Percentiles rank a stretch among this genome's conserved stretches.
Conservation (phyloP, 2,113 vertebrate genomes). For the Acrocephalus arundinaceus region DNA sequence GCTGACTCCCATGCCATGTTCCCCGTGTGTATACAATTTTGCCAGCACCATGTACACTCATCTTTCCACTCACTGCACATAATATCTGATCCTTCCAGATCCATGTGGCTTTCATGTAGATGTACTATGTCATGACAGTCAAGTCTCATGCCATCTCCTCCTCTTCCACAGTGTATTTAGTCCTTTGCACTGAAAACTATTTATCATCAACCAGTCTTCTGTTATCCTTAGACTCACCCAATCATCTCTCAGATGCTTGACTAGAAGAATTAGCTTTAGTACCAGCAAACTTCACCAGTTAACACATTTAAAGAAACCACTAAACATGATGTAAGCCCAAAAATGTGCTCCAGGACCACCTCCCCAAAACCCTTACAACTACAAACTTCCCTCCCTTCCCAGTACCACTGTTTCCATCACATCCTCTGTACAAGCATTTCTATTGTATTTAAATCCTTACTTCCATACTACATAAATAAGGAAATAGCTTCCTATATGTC, state of each 20-base stretch:
- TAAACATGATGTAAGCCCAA: not conserved
- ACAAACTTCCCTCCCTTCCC: not conserved
- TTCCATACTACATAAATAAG: not conserved
- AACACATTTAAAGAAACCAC: not conserved
- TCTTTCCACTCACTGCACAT: not conserved
- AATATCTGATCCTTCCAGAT: not conserved
- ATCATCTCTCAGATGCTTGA: not conserved
- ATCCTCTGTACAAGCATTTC: not conserved
- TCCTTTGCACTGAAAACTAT: not conserved
- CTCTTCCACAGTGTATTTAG: not conserved
- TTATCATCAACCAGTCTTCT: not conserved
- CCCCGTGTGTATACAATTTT: not conserved
- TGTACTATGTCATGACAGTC: fast-evolving
- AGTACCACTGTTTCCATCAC: not conserved
- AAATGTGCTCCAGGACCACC: not conserved
- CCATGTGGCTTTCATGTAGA: not conserved
- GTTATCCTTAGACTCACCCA: not conserved
- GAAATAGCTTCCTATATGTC: not conserved
- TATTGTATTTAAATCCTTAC: not conserved
- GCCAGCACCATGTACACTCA: not conserved
- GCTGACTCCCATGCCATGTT: no score
- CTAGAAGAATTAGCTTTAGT: not conserved
- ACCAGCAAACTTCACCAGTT: not conserved
- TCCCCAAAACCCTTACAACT: not conserved
- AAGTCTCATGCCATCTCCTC: not conserved